Conservation (phyloP, 2,888 invertebrate genomes). For the Cepaea hortensis region DNA sequence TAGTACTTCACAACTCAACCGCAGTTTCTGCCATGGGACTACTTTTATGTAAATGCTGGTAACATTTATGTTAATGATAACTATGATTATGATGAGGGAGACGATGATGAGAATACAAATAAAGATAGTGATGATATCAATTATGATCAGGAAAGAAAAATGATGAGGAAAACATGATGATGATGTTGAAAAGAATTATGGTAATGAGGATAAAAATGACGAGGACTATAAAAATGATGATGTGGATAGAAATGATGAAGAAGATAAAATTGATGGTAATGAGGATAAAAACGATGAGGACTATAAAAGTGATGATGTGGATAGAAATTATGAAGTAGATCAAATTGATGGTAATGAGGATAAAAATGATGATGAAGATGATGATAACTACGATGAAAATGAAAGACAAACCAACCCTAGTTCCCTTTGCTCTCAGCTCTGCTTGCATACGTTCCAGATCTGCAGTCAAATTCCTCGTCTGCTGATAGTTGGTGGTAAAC, state of each 20-base stretch:
- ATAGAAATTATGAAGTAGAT: too few relatives aligned
- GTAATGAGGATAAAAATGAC: background rate
- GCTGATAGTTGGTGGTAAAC: conserved; percentile 51
- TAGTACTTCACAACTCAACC: too few relatives aligned
- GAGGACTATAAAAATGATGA: background rate
- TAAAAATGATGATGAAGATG: background rate
- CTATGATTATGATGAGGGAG: too few relatives aligned
- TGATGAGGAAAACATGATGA: background rate
- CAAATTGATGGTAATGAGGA: background rate
- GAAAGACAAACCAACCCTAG: conserved; percentile 16
- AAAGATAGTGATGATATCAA: too few relatives aligned
- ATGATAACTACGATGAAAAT: conserved; percentile 8
- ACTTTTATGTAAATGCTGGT: too few relatives aligned
- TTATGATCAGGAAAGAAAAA: background rate
- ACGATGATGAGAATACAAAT: too few relatives aligned
- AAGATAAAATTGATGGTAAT: background rate
- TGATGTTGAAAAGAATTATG: too few relatives aligned
- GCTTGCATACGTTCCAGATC: conserved; percentile 53
- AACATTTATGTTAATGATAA: too few relatives aligned
- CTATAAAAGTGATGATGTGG: background rate
- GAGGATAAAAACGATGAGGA: background rate
- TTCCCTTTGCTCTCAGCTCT: conserved; percentile 58
- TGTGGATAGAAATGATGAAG: background rate
- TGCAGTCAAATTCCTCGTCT: conserved; percentile 47
- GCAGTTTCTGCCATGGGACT: too few relatives aligned